phyloP scores from a whole-genome alignment of 2,888 invertebrate species.

The Nomada fucata region DNA sequence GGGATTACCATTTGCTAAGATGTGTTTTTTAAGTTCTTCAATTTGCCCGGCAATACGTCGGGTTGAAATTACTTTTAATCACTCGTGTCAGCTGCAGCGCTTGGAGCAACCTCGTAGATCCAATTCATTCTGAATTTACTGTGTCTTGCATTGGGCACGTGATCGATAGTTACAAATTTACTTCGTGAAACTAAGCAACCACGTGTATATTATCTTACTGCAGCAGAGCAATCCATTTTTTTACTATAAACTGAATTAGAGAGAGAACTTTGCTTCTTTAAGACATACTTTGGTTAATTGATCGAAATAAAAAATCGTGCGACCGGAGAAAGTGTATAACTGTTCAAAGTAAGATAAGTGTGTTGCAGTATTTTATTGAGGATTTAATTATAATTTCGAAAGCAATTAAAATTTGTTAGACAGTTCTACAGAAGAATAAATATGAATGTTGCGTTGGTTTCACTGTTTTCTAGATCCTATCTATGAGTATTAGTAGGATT shows the following conservation, averaged over 20 bases:
- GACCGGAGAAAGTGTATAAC: too few species aligned
- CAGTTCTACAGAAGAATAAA: too few species aligned
- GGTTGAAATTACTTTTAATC: conserved; percentile 55
- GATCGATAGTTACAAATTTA: conserved; percentile 61
- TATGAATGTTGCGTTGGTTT: too few species aligned
- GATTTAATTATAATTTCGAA: too few species aligned
- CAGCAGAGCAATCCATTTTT: background rate
- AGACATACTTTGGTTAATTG: too few species aligned
- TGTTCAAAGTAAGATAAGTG: too few species aligned
- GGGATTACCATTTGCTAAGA: background rate
- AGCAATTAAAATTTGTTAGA: too few species aligned
- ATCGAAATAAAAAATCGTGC: too few species aligned
- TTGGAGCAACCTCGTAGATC: conserved; percentile 35
- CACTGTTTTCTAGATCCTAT: too few species aligned
- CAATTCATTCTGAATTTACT: conserved; percentile 62
- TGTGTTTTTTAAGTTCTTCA: background rate
- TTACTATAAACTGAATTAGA: background rate
- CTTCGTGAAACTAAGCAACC: conserved; percentile 33
- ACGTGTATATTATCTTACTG: background rate
- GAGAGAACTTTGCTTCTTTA: too few species aligned
- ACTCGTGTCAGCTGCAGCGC: conserved; percentile 50
- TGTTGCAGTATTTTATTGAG: too few species aligned
- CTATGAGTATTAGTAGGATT: too few species aligned
- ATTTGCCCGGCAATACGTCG: conserved; percentile 37
- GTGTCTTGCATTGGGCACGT: conserved; percentile 57